Conservation (phyloP, 2,113 vertebrate species). For the Emydocephalus ijimae region DNA sequence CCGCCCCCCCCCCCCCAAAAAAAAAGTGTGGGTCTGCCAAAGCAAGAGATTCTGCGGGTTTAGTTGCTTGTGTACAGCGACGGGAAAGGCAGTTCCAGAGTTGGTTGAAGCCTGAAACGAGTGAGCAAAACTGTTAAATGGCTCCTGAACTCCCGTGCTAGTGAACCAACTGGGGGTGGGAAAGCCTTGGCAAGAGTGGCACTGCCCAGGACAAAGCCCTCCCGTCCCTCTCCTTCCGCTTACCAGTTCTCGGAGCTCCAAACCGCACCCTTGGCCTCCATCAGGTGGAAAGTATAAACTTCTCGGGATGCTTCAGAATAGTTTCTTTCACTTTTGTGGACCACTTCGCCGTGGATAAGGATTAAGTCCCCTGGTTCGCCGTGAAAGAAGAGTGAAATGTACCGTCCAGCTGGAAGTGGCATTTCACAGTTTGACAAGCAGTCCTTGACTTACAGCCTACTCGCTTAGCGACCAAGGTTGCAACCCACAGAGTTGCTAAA, state of each 20-base stretch:
- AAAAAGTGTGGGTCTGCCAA: background rate
- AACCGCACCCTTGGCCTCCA: conserved; percentile 80
- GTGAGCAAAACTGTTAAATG: background rate
- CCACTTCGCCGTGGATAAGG: conserved; percentile 90
- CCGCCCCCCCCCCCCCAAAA: rapidly evolving
- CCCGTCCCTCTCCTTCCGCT: conserved; percentile 4
- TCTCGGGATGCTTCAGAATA: conserved; percentile 81
- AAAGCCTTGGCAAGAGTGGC: background rate
- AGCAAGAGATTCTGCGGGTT: background rate
- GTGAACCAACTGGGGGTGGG: background rate
- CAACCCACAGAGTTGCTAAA: background rate
- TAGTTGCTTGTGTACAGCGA: conserved; percentile 73
- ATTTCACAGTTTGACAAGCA: background rate
- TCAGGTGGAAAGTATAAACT: conserved; percentile 88
- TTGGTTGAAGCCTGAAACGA: conserved; percentile 86
- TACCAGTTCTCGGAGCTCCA: conserved; percentile 97
- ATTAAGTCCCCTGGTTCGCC: conserved; percentile 76
- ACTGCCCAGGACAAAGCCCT: background rate
- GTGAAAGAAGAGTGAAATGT: background rate
- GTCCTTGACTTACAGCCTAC: background rate
- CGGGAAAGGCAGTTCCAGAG: conserved; percentile 84
- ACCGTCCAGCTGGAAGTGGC: background rate
- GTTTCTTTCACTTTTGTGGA: conserved; percentile 89
- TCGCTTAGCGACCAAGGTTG: background rate
- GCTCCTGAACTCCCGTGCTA: background rate